Evolutionary conservation across 2,113 vertebrate species (phyloP), one percentile per base, ranked within the genome.

Genomic region (Aegithalos caudatus): DNA sequence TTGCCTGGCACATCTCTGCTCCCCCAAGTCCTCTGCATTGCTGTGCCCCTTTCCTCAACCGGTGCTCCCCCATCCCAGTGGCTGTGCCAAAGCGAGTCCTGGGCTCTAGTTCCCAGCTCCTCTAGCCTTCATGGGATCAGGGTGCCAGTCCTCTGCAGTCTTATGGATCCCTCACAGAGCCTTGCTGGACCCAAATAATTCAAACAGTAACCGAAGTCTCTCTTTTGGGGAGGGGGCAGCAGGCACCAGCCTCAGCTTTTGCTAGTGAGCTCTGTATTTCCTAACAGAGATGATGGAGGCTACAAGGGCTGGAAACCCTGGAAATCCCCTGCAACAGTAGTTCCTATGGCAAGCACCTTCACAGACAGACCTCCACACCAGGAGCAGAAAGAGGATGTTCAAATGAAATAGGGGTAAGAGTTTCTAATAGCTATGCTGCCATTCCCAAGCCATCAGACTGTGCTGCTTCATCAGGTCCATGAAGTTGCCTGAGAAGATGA

Each of bases 41-140:
- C 20, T 78, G 12, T 1, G 0, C 28, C 6, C 7, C 7, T 29
- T 47, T 35, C 18, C 35, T 18, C 17, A 73, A 0, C 31, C 8
- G 8, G 22, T 25, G 21, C 5, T 64, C 3, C 37, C 29, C 38
- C 28, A 3, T 70, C n/a, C 47, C 60, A 64, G 13, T 5, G 14
- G 20, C 40, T 71, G 38, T 42, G 17, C 22, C 29, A 60, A 81
- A 44, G 35, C 28, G 1, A 2, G 21, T 66, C 31, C 22, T 35
- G 28, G 19, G 5, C 24, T n/a, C 53, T 4, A 2, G 14, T 28
- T 17, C 35, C 18, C n/a, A 72, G 8, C 11, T 74, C 25, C 27
- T 61, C 53, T 14, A 45, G 44, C 14, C 21, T 22, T 74, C n/a
- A 29, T 1, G 4, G 28, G 33, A 57, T 79, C 27, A 71, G 23